Base-by-base conservation (phyloP, 2,888 invertebrate genomes). In the Lithophane socia region DNA sequence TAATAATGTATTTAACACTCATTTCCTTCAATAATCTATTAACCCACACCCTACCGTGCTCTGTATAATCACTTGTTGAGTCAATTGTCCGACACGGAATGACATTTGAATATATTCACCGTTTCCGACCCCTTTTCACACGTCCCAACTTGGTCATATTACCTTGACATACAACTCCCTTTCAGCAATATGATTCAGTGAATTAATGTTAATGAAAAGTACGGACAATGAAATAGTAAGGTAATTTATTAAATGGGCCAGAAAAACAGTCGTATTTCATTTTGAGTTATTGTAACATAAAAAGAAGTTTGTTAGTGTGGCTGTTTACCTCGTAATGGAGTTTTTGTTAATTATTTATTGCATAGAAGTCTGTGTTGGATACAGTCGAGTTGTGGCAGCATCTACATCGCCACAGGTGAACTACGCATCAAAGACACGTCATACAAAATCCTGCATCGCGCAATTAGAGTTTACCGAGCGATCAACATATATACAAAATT, bases 61-160 rank as follows among this genome's bases (percentile, higher is more conserved):
- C 21, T 24, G 65, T 70, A 56, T 85, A 84, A 83, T 88, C 80
- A 88, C 88, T 84, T 87, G 87, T 88, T 83, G 84, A 87, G 77
- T 82, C 77, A 68, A 70, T 81, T 56, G 67, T 83, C 74, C 49
- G 60, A 75, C 76, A 47, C 21, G 21, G 21, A 72, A 72, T 67
- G 73, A 54, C 73, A 80, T 74, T 77, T 71, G 60, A 75, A 77
- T 78, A 60, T 75, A 66, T 75, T 70, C 75, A 68, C 37, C 49
- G 9, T 44, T 73, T 81, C 73, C 77, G 49, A 73, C 74, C 82
- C 86, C 67, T 71, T 67, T 60, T 63, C 58, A 60, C 69, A 69
- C 63, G 44, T 76, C 13, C 61, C 61, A 24, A 61, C 37, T 24
- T 70, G 52, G 47, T 63, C 72, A 60, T 74, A 69, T 63, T 58